Conservation (phyloP, 2,113 vertebrate species). For the Pleuronectes platessa region DNA sequence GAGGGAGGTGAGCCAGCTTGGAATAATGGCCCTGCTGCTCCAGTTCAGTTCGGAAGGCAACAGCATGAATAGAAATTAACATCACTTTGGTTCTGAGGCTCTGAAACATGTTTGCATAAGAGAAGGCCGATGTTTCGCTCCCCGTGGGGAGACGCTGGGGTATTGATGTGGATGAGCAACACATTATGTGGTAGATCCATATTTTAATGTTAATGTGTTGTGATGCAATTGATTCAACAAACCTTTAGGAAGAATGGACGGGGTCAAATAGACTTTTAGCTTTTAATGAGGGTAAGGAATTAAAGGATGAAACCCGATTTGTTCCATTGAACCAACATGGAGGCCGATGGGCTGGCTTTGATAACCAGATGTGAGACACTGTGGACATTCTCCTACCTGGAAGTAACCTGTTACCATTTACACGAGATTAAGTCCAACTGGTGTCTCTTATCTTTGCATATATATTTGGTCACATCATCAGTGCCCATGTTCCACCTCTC, state of each 20-base stretch:
- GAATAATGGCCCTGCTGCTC: slow-evolving; percentile 20
- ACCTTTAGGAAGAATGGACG: slow-evolving; percentile 4
- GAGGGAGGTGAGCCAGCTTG: slow-evolving; percentile 7
- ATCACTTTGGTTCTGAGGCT: slow-evolving; percentile 47
- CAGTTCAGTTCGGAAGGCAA: slow-evolving; percentile 26
- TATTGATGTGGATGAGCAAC: slow-evolving; percentile 45
- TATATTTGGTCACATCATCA: too few relatives aligned
- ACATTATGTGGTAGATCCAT: slow-evolving; percentile 25
- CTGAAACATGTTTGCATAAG: slow-evolving; percentile 46
- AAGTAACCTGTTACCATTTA: too few relatives aligned
- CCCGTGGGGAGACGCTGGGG: background rate
- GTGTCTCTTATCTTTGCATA: too few relatives aligned
- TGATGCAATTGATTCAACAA: slow-evolving; percentile 24
- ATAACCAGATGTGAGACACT: too few relatives aligned
- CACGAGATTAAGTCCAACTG: too few relatives aligned
- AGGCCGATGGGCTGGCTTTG: background rate
- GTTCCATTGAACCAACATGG: slow-evolving; percentile 1
- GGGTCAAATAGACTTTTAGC: slow-evolving; percentile 13
- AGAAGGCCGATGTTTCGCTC: slow-evolving; percentile 39
- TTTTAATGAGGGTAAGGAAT: slow-evolving; percentile 17
- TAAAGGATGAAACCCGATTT: background rate
- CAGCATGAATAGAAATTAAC: slow-evolving; percentile 52
- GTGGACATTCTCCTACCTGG: too few relatives aligned
- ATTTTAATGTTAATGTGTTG: slow-evolving; percentile 35
- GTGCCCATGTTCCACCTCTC: too few relatives aligned